Percentiles rank a stretch among this genome's conserved stretches.
Evolutionary conservation across 2,888 invertebrate genomes (phyloP).

Genomic region (Pachycephus smyrnensis): DNA sequence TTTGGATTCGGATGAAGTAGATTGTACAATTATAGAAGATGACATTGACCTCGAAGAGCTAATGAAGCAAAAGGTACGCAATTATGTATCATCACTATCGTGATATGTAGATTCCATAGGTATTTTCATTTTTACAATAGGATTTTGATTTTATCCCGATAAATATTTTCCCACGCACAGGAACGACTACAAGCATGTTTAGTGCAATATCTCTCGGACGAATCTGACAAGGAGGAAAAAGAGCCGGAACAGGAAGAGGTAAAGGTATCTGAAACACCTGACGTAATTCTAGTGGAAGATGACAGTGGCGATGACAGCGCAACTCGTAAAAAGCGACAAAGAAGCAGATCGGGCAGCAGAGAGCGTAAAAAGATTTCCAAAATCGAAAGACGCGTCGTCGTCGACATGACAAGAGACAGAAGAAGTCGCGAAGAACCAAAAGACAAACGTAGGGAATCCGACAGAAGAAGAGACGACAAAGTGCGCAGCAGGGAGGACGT

Average conservation of each 20-base stretch:
- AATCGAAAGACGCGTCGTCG: conserved; percentile 59
- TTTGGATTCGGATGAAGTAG: conserved; percentile 70
- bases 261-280: conserved; percentile 68
- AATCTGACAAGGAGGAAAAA: conserved; percentile 72
- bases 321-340: conserved; percentile 63
- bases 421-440: conserved; percentile 48
- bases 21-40: conserved; percentile 82
- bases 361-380: conserved; percentile 55
- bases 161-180: conserved; percentile 45
- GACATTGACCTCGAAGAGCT: conserved; percentile 89
- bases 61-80: conserved; percentile 87
- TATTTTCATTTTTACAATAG: neutral
- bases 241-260: conserved; percentile 59
- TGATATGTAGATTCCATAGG: neutral
- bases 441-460: conserved; percentile 46
- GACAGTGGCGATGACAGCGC: conserved; percentile 72
- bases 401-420: conserved; percentile 59
- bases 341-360: conserved; percentile 57
- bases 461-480: conserved; percentile 57
- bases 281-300: conserved; percentile 76
- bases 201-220: conserved; percentile 80
- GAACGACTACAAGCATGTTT: conserved; percentile 79
- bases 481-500: conserved; percentile 47
- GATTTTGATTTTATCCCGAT: conserved; percentile 7
- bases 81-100: neutral